Evolutionary conservation across 1,140 invertebrate genomes (phyloP).

Genomic region (Heliconius congener): DNA sequence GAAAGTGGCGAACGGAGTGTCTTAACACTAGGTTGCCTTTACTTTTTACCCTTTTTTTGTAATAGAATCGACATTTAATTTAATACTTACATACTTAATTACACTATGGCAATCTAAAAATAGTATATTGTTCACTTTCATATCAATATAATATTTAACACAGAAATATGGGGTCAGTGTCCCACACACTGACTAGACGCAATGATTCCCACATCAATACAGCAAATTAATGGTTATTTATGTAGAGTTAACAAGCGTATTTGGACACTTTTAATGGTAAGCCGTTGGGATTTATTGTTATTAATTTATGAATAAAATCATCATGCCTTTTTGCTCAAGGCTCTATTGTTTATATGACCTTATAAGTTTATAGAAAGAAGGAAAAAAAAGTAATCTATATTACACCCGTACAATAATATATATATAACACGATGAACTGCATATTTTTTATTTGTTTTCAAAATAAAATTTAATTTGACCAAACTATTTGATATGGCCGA

Average conservation of each 20-base stretch:
- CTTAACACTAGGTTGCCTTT: too few relatives aligned
- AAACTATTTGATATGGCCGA: too few relatives aligned
- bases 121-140: neutral
- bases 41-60: too few relatives aligned
- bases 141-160: constrained; percentile 3
- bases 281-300: neutral
- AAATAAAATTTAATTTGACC: too few relatives aligned
- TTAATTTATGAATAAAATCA: neutral
- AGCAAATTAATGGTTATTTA: constrained; percentile 47
- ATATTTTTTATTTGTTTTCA: too few relatives aligned
- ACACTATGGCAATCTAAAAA: neutral
- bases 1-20: too few relatives aligned
- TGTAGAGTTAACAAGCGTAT: constrained; percentile 29
- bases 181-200: constrained; percentile 55
- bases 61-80: too few relatives aligned
- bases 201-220: constrained; percentile 52
- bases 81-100: neutral
- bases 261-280: constrained; percentile 22
- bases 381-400: too few relatives aligned
- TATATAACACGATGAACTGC: too few relatives aligned
- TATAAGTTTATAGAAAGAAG: neutral
- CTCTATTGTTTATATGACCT: neutral
- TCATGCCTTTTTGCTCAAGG: neutral
- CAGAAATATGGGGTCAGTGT: constrained; percentile 59
- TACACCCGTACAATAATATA: too few relatives aligned